Evolutionary conservation across 1,140 invertebrate species (phyloP).

Genomic region (Scaptomyza pallida): DNA sequence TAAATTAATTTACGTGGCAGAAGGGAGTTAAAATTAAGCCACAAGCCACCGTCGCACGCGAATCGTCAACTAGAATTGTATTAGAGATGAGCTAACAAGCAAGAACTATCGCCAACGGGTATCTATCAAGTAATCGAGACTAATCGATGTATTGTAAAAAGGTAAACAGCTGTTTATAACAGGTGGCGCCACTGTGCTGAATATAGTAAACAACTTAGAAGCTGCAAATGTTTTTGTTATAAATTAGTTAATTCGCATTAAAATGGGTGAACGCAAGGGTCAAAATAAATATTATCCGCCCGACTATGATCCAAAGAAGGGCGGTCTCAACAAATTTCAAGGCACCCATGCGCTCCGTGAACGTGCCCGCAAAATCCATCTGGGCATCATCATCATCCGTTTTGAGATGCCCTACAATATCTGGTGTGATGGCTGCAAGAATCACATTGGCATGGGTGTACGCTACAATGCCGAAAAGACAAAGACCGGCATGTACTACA

Average conservation of each 20-base stretch:
- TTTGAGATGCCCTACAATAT: slow-evolving; percentile 99
- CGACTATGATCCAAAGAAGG: slow-evolving; percentile 95
- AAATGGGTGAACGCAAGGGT: slow-evolving; percentile 99
- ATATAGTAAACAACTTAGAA: slow-evolving; percentile 13
- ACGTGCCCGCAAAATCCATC: slow-evolving; percentile 95
- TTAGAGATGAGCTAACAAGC: slow-evolving; percentile 8
- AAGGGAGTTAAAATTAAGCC: slow-evolving; percentile 42
- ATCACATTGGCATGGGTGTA: slow-evolving; percentile 98
- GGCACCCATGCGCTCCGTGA: slow-evolving; percentile 98
- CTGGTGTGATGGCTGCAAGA: slow-evolving; percentile 98
- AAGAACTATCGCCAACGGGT: slow-evolving; percentile 17
- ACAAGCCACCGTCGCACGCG: slow-evolving; percentile 15
- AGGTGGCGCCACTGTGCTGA: slow-evolving; percentile 18
- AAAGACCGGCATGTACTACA: slow-evolving; percentile 99
- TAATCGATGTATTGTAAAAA: too few relatives aligned
- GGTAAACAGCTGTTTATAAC: slow-evolving; percentile 18
- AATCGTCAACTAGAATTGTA: slow-evolving; percentile 22
- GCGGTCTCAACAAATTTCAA: slow-evolving; percentile 96
- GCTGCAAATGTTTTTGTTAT: background rate
- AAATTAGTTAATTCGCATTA: slow-evolving; percentile 42
- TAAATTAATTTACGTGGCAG: slow-evolving; percentile 76
- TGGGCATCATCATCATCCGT: slow-evolving; percentile 98
- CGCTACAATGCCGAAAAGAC: slow-evolving; percentile 99
- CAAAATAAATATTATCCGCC: slow-evolving; percentile 99
- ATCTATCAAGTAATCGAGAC: too few relatives aligned